phyloP scores from a whole-genome alignment of 2,888 invertebrate genomes.

The Spilosoma lubricipeda region DNA sequence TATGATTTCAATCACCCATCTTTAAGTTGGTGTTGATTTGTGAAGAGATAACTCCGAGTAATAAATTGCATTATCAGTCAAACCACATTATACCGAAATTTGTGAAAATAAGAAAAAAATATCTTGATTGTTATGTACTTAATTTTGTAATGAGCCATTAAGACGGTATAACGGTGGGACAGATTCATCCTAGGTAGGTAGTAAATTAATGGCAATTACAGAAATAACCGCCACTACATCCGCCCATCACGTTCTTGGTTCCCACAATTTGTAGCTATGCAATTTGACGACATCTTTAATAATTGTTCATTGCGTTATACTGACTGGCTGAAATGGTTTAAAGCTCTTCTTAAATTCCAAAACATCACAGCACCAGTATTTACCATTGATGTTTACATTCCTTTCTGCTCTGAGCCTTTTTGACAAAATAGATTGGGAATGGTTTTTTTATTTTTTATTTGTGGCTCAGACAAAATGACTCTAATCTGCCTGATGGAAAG shows the following conservation, averaged over 20 bases:
- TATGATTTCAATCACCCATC: no score
- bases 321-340: neutral
- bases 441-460: no score
- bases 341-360: neutral
- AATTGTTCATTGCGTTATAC: neutral
- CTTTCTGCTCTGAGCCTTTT: no score
- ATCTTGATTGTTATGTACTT: neutral
- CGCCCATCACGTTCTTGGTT: constrained; percentile 3
- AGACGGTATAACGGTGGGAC: neutral
- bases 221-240: neutral
- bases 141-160: neutral
- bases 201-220: neutral
- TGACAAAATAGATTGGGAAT: no score
- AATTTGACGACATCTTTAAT: neutral
- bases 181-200: no score
- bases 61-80: neutral
- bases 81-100: neutral
- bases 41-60: neutral
- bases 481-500: no score
- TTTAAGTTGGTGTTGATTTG: no score
- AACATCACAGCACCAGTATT: no score
- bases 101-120: neutral
- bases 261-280: neutral
- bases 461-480: no score
- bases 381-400: no score